Conservation (phyloP, 2,113 vertebrate species). For the Silurus asotus region DNA sequence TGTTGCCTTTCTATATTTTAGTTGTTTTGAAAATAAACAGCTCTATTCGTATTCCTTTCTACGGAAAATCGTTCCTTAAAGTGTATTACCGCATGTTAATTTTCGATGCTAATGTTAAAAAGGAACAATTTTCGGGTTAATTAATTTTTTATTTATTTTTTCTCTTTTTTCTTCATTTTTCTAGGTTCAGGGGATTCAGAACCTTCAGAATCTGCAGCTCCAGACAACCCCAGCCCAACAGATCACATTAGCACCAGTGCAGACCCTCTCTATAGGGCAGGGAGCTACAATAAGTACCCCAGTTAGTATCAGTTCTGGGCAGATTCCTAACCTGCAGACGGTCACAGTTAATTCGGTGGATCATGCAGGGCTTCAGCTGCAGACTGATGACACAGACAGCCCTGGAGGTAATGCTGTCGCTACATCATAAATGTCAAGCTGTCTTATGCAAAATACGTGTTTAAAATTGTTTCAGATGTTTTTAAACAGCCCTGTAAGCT, state of each 20-base stretch:
- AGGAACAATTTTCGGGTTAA: too few species aligned
- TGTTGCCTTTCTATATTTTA: neutral
- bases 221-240: slow-evolving; percentile 92
- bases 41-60: neutral
- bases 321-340: slow-evolving; percentile 96
- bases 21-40: neutral
- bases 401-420: slow-evolving; percentile 79
- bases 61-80: neutral
- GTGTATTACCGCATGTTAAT: neutral
- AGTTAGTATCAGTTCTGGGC: slow-evolving; percentile 87
- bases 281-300: slow-evolving; percentile 80
- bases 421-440: neutral
- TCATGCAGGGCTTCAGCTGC: slow-evolving; percentile 85
- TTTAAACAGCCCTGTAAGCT: neutral
- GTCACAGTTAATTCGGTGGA: slow-evolving; percentile 94
- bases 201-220: slow-evolving; percentile 97
- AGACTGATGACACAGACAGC: slow-evolving; percentile 85
- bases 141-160: neutral
- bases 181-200: slow-evolving; percentile 94
- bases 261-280: slow-evolving; percentile 93
- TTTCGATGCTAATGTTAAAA: neutral
- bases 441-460: neutral
- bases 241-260: slow-evolving; percentile 95
- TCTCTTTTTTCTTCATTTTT: neutral
- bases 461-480: neutral